Percentiles rank a stretch among this genome's conserved stretches.
phyloP scores from a whole-genome alignment of 2,888 invertebrate species.

The Drosophila kuntzei region DNA sequence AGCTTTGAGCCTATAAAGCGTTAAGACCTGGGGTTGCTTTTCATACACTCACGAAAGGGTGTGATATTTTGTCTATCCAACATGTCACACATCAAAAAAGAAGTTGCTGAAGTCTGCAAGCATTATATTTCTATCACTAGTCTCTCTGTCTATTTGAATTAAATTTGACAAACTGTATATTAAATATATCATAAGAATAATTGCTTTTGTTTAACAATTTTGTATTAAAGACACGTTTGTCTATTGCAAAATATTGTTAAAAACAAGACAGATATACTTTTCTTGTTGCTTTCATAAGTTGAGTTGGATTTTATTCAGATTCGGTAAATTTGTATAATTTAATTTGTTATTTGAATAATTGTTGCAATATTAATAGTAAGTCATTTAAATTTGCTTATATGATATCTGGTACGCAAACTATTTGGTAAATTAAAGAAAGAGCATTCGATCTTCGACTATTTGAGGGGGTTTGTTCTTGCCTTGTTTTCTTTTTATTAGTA shows the following conservation, averaged over 20 bases:
- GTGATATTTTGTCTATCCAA: not conserved
- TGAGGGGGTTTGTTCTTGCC: not conserved
- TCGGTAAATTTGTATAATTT: not conserved
- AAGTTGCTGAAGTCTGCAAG: not conserved
- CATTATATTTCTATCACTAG: not conserved
- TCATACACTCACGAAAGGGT: slow-evolving; percentile 14
- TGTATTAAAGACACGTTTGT: too few relatives aligned
- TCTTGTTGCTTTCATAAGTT: not conserved
- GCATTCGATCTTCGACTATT: not conserved
- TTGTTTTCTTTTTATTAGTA: slow-evolving; percentile 10
- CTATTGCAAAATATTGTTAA: not conserved
- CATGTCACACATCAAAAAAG: not conserved
- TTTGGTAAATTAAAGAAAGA: not conserved
- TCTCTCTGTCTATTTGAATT: not conserved
- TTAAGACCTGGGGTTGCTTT: slow-evolving; percentile 30
- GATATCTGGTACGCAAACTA: not conserved
- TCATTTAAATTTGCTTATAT: too few relatives aligned
- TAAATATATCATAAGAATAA: not conserved
- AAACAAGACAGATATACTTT: too few relatives aligned
- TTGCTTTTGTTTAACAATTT: too few relatives aligned
- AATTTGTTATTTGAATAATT: not conserved
- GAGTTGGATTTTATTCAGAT: not conserved
- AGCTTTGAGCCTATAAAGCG: slow-evolving; percentile 52
- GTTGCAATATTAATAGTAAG: too few relatives aligned
- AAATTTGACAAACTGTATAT: not conserved